Evolutionary conservation across 1,140 invertebrate species (phyloP).

Genomic region (Mylabris phalerata): DNA sequence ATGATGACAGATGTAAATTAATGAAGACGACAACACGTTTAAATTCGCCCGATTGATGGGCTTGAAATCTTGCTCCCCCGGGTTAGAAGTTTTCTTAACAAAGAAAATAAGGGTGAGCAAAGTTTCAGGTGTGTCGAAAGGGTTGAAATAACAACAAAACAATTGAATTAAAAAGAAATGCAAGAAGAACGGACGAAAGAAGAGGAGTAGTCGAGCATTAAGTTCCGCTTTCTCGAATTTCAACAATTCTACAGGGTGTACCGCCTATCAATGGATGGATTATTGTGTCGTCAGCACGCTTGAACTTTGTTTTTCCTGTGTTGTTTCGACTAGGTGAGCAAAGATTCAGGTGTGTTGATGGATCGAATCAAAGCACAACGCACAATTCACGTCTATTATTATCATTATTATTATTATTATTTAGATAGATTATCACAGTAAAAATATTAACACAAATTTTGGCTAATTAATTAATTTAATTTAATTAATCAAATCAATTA

Average conservation of each 20-base stretch:
- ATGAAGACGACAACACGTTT: too few species aligned
- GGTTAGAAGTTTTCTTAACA: slow-evolving; percentile 11
- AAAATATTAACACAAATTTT: slow-evolving; percentile 14
- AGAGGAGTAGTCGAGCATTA: too few species aligned
- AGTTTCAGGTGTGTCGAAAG: slow-evolving; percentile 42
- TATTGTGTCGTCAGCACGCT: slow-evolving; percentile 24
- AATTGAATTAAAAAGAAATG: too few species aligned
- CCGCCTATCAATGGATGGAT: too few species aligned
- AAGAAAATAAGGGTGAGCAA: slow-evolving; percentile 39
- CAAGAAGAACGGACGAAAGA: too few species aligned
- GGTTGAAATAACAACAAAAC: background rate
- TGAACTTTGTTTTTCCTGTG: slow-evolving; percentile 42
- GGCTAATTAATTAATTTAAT: too few species aligned
- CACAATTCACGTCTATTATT: too few species aligned
- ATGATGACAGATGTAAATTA: too few species aligned
- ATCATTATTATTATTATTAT: slow-evolving; percentile 6
- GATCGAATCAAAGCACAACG: background rate
- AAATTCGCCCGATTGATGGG: slow-evolving; percentile 18
- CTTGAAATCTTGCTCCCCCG: slow-evolving; percentile 42
- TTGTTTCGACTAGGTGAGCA: slow-evolving; percentile 38
- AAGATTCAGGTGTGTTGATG: slow-evolving; percentile 42
- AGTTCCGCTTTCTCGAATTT: too few species aligned
- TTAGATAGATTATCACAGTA: slow-evolving; percentile 27
- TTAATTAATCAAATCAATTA: too few species aligned
- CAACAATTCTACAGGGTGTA: too few species aligned